Evolutionary conservation across 2,797 vertebrate species (phyloP).

Genomic region (Anguilla obscura): DNA sequence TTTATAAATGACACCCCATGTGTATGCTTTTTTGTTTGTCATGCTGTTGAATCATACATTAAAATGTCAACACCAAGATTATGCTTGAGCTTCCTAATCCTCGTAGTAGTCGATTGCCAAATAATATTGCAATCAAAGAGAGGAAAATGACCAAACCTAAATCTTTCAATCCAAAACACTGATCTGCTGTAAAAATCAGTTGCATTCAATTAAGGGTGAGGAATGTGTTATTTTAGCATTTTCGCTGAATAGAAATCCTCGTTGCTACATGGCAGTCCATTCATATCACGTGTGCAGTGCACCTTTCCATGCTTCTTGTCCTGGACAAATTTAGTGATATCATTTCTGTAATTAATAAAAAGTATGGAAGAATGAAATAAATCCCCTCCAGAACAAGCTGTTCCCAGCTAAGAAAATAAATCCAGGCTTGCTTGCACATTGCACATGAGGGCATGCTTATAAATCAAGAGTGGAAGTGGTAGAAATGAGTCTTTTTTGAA

Average conservation of each 20-base stretch:
- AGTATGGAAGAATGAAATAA: neutral
- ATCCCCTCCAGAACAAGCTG: neutral
- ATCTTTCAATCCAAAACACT: neutral
- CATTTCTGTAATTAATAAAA: neutral
- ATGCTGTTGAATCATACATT: neutral
- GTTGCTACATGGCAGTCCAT: neutral
- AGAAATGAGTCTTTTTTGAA: neutral
- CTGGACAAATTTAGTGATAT: neutral
- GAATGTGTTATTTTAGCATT: neutral
- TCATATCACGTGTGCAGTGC: neutral
- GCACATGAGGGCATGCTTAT: neutral
- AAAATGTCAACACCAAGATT: conserved; percentile 1
- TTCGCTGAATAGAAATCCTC: neutral
- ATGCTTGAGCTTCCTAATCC: neutral
- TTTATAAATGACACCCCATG: neutral
- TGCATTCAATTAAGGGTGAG: neutral
- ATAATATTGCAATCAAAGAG: neutral
- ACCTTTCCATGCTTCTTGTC: neutral
- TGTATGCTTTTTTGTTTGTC: neutral
- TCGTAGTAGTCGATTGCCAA: neutral
- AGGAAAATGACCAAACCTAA: neutral
- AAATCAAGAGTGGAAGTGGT: neutral
- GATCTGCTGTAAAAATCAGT: neutral
- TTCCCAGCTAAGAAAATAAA: neutral
- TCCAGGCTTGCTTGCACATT: neutral